A percentile compares a stretch with the other conserved stretches of the same genome.
phyloP scores from a whole-genome alignment of 2,888 invertebrate species.

The Pharmacophagus antenor region DNA sequence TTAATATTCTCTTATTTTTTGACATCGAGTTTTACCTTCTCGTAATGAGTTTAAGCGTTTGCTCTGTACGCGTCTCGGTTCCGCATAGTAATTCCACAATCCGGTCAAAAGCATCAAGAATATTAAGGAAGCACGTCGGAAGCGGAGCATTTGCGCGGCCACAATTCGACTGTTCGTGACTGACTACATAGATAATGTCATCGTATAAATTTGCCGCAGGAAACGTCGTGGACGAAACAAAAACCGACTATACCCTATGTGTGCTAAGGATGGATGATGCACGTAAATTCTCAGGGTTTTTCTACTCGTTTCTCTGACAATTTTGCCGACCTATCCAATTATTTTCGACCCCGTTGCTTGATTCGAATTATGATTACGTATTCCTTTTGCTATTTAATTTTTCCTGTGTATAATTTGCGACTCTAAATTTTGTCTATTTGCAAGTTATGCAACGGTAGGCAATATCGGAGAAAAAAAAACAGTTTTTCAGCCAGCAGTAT shows the following conservation, averaged over 20 bases:
- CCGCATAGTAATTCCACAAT: not conserved
- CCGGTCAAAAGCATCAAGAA: slow-evolving; percentile 9
- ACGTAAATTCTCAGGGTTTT: slow-evolving; percentile 27
- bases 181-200: slow-evolving; percentile 19
- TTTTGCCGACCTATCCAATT: slow-evolving; percentile 29
- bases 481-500: no score
- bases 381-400: slow-evolving; percentile 10
- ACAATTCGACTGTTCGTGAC: slow-evolving; percentile 23
- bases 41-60: slow-evolving; percentile 1
- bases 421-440: not conserved
- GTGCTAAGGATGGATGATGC: slow-evolving; percentile 22
- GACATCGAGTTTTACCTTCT: not conserved
- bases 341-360: slow-evolving; percentile 26
- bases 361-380: slow-evolving; percentile 15
- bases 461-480: no score
- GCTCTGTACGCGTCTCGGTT: not conserved
- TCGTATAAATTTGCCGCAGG: slow-evolving; percentile 25
- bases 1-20: not conserved
- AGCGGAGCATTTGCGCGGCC: not conserved
- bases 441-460: no score
- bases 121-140: slow-evolving; percentile 16
- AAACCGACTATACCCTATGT: slow-evolving; percentile 18
- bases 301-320: slow-evolving; percentile 24
- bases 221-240: slow-evolving; percentile 24
- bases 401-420: not conserved